Conservation (phyloP, 2,113 vertebrate species). For the Cariama cristata region DNA sequence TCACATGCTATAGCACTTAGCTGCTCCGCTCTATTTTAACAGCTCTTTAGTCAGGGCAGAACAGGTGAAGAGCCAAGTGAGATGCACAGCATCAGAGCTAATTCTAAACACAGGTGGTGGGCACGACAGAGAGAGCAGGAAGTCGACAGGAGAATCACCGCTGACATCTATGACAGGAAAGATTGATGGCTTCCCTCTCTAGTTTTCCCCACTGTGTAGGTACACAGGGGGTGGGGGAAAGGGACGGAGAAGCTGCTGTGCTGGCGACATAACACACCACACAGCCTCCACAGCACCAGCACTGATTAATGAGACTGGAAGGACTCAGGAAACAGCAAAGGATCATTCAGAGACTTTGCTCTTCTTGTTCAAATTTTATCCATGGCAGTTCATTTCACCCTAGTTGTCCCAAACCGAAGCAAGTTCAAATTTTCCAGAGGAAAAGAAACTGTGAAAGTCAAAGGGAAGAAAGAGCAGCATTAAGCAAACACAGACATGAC, state of each 20-base stretch:
- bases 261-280: slow-evolving; percentile 84
- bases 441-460: not conserved
- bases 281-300: slow-evolving; percentile 79
- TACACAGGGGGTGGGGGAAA: slow-evolving; percentile 80
- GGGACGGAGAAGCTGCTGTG: slow-evolving; percentile 74
- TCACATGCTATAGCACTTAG: slow-evolving; percentile 23
- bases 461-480: not conserved
- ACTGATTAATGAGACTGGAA: slow-evolving; percentile 96
- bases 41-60: slow-evolving; percentile 1
- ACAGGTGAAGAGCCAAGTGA: slow-evolving; percentile 75
- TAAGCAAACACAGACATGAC: not conserved
- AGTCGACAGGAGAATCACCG: slow-evolving; percentile 75
- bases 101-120: slow-evolving; percentile 82
- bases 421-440: not conserved
- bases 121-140: slow-evolving; percentile 72
- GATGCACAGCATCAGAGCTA: slow-evolving; percentile 66
- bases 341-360: slow-evolving; percentile 70
- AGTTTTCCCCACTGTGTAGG: slow-evolving; percentile 87
- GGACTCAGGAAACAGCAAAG: slow-evolving; percentile 71
- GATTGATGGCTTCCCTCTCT: slow-evolving; percentile 98
- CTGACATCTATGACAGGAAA: slow-evolving; percentile 89
- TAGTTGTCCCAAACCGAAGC: not conserved
- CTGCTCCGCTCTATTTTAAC: not conserved
- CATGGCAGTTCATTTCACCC: slow-evolving; percentile 33
- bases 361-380: slow-evolving; percentile 71